phyloP scores from a whole-genome alignment of 2,888 invertebrate genomes.

The Cephus nigrinus region DNA sequence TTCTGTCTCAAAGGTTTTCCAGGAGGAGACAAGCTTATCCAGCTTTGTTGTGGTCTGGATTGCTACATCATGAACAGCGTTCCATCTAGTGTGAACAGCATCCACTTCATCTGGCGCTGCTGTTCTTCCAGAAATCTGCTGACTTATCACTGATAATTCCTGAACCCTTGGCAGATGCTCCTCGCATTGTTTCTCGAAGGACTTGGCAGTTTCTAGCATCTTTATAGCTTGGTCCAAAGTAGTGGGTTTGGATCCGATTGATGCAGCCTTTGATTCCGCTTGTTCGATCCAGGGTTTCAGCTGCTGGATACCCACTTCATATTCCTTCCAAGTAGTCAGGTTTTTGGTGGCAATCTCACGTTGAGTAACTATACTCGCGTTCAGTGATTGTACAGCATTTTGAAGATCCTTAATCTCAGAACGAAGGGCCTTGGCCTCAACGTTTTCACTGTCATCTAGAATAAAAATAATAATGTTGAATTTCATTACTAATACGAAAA shows the following conservation, averaged over 20 bases:
- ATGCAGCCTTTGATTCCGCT: conserved; percentile 83
- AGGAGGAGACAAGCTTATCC: conserved; percentile 81
- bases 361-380: conserved; percentile 81
- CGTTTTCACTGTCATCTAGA: conserved; percentile 73
- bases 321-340: conserved; percentile 85
- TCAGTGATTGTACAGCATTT: conserved; percentile 80
- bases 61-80: conserved; percentile 84
- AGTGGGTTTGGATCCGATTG: conserved; percentile 79
- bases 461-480: neutral
- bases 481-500: neutral
- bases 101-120: conserved; percentile 87
- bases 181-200: conserved; percentile 83
- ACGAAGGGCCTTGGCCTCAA: conserved; percentile 80
- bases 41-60: conserved; percentile 82
- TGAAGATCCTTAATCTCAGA: conserved; percentile 81
- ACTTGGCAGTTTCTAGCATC: conserved; percentile 77
- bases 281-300: conserved; percentile 91
- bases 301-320: conserved; percentile 81
- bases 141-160: conserved; percentile 78
- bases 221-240: conserved; percentile 85
- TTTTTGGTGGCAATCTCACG: conserved; percentile 82
- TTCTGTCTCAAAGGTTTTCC: conserved; percentile 85
- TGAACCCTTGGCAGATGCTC: conserved; percentile 80
- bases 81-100: conserved; percentile 84
- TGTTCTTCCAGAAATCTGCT: conserved; percentile 80